Percentiles rank a stretch among this genome's conserved stretches.
phyloP scores from a whole-genome alignment of 2,797 vertebrate genomes.

The Cephalopachus bancanus region DNA sequence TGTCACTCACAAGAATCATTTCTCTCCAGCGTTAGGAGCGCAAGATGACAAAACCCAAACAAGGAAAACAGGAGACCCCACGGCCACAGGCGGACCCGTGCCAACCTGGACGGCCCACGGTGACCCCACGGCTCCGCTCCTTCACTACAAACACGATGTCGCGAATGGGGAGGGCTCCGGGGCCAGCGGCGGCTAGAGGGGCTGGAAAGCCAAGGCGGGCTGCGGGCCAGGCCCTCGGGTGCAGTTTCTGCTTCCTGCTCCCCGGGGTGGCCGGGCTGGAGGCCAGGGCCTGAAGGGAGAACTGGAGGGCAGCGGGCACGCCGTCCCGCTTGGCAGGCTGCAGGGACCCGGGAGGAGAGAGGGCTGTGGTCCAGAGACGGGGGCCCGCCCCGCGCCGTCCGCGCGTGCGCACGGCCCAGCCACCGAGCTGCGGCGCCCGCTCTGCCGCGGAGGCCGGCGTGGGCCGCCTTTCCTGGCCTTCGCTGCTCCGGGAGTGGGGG shows the following conservation, averaged over 20 bases:
- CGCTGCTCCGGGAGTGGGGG: not conserved
- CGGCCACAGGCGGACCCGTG: slow-evolving; percentile 80
- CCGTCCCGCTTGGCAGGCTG: slow-evolving; percentile 51
- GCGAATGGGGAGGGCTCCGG: slow-evolving; percentile 84
- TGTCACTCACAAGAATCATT: slow-evolving; percentile 82
- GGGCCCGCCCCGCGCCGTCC: too few species aligned
- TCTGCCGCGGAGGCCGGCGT: too few species aligned
- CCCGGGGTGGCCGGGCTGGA: not conserved
- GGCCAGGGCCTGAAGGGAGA: slow-evolving; percentile 2
- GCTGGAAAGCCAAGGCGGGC: not conserved
- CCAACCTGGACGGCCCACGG: too few species aligned
- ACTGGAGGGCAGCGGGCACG: slow-evolving; percentile 75
- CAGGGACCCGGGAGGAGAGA: not conserved
- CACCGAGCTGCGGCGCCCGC: not conserved
- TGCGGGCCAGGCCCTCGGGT: slow-evolving; percentile 74
- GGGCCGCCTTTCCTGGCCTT: not conserved
- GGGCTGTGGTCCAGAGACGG: slow-evolving; percentile 21
- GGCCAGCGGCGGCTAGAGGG: slow-evolving; percentile 80
- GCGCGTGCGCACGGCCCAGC: too few species aligned
- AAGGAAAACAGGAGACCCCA: slow-evolving; percentile 78
- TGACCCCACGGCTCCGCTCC: too few species aligned
- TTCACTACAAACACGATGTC: slow-evolving; percentile 88
- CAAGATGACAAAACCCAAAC: slow-evolving; percentile 51
- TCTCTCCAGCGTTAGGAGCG: slow-evolving; percentile 72
- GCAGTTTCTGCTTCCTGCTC: slow-evolving; percentile 73